Evolutionary conservation across 37 sponge, comb jelly and placozoan species (phyloP).

Genomic region (Geodia barretti): DNA sequence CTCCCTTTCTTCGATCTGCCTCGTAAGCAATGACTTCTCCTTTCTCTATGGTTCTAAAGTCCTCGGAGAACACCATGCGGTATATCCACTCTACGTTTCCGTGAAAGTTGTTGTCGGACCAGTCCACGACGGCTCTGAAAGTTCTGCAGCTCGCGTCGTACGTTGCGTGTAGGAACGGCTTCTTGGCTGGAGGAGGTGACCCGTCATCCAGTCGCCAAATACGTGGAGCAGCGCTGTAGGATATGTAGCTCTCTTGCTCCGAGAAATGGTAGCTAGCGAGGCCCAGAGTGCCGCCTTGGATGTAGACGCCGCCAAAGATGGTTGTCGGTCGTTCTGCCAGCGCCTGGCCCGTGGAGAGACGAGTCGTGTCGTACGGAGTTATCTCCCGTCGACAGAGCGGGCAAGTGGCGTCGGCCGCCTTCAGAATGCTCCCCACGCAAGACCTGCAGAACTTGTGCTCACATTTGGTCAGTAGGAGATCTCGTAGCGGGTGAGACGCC

Average conservation of each 20-base stretch:
- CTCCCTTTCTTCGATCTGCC: background rate
- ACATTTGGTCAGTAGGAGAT: background rate
- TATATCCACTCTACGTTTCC: constrained; percentile 11
- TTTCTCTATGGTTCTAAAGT: constrained; percentile 4
- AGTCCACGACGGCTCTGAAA: constrained; percentile 13
- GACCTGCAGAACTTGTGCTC: background rate
- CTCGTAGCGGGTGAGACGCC: background rate
- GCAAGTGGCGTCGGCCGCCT: background rate
- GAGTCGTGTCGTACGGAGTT: background rate
- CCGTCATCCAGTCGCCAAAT: constrained; percentile 18
- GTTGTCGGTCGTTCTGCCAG: background rate
- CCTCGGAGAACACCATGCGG: constrained; percentile 26
- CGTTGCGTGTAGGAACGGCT: background rate
- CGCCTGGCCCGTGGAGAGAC: background rate
- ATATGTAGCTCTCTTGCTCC: constrained; percentile 11
- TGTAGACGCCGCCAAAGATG: background rate
- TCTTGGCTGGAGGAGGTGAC: constrained; percentile 5
- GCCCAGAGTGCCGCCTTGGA: background rate
- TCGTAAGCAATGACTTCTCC: constrained; percentile 5
- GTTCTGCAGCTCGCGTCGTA: background rate
- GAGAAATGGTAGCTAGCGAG: constrained; percentile 7
- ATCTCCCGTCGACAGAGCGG: background rate
- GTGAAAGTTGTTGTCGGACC: background rate
- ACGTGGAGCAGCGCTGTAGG: constrained; percentile 6
- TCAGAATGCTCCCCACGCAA: background rate